These are phyloP conservation scores for Eclectus roratus DNA, from an alignment of 2,113 vertebrate genomes.

Conservation along the genomic window DNA sequence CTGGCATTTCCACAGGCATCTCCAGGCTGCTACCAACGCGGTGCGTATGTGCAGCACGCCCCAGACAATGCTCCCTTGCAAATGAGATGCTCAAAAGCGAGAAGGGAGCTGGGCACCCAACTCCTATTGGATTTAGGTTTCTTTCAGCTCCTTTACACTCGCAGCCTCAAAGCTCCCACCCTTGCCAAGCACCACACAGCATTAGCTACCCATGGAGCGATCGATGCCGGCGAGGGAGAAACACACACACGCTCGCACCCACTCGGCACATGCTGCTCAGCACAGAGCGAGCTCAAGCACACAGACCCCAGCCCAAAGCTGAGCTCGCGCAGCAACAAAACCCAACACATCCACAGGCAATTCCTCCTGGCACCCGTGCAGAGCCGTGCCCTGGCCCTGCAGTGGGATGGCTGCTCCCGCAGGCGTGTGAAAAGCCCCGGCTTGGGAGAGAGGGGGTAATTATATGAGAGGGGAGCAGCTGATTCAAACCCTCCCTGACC, in stretches of 20 bases:
- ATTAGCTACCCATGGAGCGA: neutral
- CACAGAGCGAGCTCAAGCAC: neutral
- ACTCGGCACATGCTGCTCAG: neutral
- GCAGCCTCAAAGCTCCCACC: neutral
- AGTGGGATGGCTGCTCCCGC: neutral
- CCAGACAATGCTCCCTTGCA: neutral
- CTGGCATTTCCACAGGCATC: constrained; percentile 9
- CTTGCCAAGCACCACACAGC: neutral
- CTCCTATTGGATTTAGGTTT: neutral
- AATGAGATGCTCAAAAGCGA: neutral
- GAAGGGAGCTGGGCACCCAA: neutral
- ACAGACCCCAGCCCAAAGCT: neutral
- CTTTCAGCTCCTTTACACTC: constrained; percentile 1
- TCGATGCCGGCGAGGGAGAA: neutral
- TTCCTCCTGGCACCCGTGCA: neutral
- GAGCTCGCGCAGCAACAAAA: neutral
- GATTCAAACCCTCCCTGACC: constrained; percentile 68
- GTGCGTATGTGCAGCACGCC: neutral
- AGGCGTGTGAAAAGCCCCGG: neutral
- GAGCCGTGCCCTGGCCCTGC: neutral
- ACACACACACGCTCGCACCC: neutral
- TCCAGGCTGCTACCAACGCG: neutral
- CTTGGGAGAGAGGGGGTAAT: constrained; percentile 58
- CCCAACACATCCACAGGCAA: neutral
- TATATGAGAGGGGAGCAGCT: constrained; percentile 57